Conservation (phyloP, 2,113 vertebrate species). For the Zingel zingel region DNA sequence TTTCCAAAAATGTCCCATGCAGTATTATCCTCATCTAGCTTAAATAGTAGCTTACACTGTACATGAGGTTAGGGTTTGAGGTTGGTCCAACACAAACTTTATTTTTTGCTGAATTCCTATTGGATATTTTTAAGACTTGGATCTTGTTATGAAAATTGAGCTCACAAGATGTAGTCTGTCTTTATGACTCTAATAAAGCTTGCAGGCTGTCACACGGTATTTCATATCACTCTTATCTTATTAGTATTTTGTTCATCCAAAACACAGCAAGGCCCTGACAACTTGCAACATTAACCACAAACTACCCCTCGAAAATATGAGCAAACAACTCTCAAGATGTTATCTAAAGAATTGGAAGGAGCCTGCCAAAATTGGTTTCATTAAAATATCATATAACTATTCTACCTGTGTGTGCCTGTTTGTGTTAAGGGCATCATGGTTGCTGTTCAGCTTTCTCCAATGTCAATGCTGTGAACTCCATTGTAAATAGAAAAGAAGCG, state of each 20-base stretch:
- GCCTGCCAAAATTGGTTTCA: background rate
- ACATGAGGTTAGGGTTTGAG: background rate
- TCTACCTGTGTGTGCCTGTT: background rate
- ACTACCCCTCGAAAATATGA: background rate
- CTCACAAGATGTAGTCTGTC: background rate
- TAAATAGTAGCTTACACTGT: background rate
- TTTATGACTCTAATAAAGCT: background rate
- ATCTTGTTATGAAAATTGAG: too few relatives aligned
- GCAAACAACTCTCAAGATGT: background rate
- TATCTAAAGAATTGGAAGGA: background rate
- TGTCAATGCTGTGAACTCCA: background rate
- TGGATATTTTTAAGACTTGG: background rate
- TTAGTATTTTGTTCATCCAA: background rate
- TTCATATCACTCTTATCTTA: background rate
- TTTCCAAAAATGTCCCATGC: too few relatives aligned
- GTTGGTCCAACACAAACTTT: background rate
- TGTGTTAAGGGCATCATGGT: background rate
- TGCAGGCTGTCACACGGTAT: background rate
- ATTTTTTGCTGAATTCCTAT: background rate
- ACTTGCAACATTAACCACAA: background rate
- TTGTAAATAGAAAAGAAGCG: background rate
- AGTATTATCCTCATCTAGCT: background rate
- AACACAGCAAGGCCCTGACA: background rate
- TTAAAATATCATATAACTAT: background rate
- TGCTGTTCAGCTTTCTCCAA: conserved; percentile 13